Base-by-base conservation (phyloP, 2,797 vertebrate species). In the Margarornis squamiger region DNA sequence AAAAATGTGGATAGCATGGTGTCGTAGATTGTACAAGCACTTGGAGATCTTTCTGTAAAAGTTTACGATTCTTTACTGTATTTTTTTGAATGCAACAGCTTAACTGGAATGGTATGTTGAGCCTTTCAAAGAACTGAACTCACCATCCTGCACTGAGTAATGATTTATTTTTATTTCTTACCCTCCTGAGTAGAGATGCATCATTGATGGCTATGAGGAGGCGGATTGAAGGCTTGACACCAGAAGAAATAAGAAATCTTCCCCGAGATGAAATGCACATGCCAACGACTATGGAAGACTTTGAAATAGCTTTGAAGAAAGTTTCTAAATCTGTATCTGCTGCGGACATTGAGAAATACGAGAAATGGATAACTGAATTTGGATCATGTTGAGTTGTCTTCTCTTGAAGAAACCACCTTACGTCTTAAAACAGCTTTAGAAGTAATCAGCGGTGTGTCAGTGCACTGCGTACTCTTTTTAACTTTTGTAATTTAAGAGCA, bases 221-320 rank as follows among this genome's bases (percentile, higher is more conserved):
- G 52, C 98, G 99, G 27, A 99, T 99, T 52, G 99, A 99, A 96
- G 99, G 99, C 65, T 96, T 99, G 94, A 99, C 98, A 1, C 99
- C 99, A 9, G 99, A 99, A 94, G 99, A 99, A 98, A 99, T 99
- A 94, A 98, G 99, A 48, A 99, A 99, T 97, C 98, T 99, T 73
- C 99, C 99, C 58, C 97, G 98, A 95, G 99, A 99, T 39, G 99
- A 99, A 97, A 99, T 99, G 99, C 99, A 99, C 97, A 99, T 99
- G 99, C 99, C 99, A 61, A 99, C 99, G 55, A 99, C 99, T 78
- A 99, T 99, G 99, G 99, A 99, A 90, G 99, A 99, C 97, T 99
- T 99, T 92, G 98, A 99, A 97, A 98, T 98, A 4, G 98, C 99
- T 54, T 98, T 99, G 92, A 99, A 97, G 96, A 99, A 99, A 94